Evolutionary conservation across 2,888 invertebrate species (phyloP).

Genomic region (Drosophila helvetica): DNA sequence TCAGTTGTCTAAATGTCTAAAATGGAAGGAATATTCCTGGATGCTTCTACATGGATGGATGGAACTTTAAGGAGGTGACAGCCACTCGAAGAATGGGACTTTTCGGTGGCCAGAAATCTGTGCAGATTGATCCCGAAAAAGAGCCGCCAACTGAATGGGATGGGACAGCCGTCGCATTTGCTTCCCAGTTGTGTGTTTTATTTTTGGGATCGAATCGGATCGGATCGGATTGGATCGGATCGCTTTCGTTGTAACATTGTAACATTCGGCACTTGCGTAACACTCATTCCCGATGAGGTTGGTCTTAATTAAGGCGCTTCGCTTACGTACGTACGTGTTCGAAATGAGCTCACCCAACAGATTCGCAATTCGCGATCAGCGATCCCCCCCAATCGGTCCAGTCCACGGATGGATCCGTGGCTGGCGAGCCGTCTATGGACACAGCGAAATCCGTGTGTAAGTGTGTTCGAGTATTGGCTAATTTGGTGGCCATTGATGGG

Average conservation of each 20-base stretch:
- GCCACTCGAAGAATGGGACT: too few species aligned
- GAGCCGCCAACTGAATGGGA: too few species aligned
- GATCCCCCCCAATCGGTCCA: background rate
- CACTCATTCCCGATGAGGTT: constrained; percentile 34
- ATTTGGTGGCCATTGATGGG: constrained; percentile 41
- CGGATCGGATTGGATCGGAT: constrained; percentile 14
- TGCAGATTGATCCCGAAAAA: too few species aligned
- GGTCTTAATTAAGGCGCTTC: constrained; percentile 70
- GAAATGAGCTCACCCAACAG: constrained; percentile 14
- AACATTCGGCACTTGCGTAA: constrained; percentile 40
- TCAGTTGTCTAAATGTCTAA: too few species aligned
- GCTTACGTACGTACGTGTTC: constrained; percentile 13
- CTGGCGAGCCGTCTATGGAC: constrained; percentile 1
- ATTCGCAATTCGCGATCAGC: constrained; percentile 7
- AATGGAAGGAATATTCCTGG: too few species aligned
- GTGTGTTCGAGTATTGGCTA: constrained; percentile 22
- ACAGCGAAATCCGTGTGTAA: background rate
- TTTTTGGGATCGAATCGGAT: constrained; percentile 7
- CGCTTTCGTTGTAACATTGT: constrained; percentile 6
- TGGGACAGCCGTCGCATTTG: background rate
- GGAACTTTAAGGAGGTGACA: too few species aligned
- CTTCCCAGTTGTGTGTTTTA: background rate
- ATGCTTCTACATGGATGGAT: too few species aligned
- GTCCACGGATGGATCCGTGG: constrained; percentile 19
- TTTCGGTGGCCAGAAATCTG: too few species aligned